Conservation (phyloP, 2,888 invertebrate species). For the Pseudoips prasinana region DNA sequence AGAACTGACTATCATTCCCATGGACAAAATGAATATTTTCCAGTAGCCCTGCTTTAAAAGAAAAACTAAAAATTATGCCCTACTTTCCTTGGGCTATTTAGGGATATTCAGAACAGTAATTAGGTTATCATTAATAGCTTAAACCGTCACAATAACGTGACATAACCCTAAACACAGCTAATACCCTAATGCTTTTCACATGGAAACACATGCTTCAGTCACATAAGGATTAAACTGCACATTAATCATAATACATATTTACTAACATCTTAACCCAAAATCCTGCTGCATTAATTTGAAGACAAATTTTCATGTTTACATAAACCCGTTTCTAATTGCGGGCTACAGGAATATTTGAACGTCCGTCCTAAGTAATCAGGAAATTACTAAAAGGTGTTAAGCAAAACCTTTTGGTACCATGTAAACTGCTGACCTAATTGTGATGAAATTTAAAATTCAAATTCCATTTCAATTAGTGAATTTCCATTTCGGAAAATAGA, state of each 20-base stretch:
- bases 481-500: no score
- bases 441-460: constrained; percentile 14
- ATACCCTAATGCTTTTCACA: constrained; percentile 6
- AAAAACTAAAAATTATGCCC: no score
- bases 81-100: no score
- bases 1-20: no score
- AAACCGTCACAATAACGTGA: no score
- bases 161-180: no score
- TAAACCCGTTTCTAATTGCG: constrained; percentile 46
- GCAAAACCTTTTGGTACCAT: constrained; percentile 10
- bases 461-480: not conserved
- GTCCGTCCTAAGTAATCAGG: constrained; percentile 30
- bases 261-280: constrained; percentile 32
- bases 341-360: constrained; percentile 35
- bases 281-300: constrained; percentile 36
- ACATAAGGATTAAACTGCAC: constrained; percentile 16
- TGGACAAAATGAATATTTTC: no score
- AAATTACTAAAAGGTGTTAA: constrained; percentile 21
- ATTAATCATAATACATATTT: constrained; percentile 27
- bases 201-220: constrained; percentile 18
- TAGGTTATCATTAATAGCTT: no score
- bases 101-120: no score
- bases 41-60: no score
- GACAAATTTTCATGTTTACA: constrained; percentile 45
- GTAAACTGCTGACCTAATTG: constrained; percentile 11